Base-by-base conservation (phyloP, 2,888 invertebrate genomes). In the Cabera pusaria region DNA sequence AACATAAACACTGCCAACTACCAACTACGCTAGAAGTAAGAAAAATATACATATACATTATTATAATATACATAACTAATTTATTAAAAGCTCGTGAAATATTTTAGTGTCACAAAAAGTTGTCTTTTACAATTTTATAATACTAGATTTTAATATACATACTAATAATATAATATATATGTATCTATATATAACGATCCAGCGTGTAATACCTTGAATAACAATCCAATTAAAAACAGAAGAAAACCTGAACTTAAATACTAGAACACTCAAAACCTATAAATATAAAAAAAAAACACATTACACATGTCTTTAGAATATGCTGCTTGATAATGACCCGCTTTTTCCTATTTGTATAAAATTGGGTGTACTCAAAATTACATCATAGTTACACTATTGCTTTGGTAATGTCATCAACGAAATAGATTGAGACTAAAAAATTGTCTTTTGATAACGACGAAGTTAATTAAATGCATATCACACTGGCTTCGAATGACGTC, bases 21-120 rank as follows among this genome's bases (percentile, higher is more conserved):
- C 35, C 52, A 54, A 76, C 59, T 44, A 56, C 79, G 58, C 75
- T 85, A 84, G 64, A 72, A 78, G 84, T 87, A 87, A 81, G 80
- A 86, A 87, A 87, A 87, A 87, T 86, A 87, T 83, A 86, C 79
- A 65, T 53, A 59, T 49, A 53, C 78, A 62, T 51, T 49, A 49
- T 70, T 59, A 35, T 54, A 54, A 67, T 68, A 64, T 60, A 78
- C 18, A 25, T 41, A 41, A 82, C 77, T 81, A 82, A 79, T 77
- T 76, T 72, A 82, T 76, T 73, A 74, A 83, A 87, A 87, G 87
- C 87, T 87, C 87, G 73, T 84, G 85, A 82, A 79, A 73, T 72
- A 70, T 76, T 73, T 56, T 56, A 64, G 68, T 72, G 73, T 84
- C 72, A 81, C 72, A 77, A 78, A 47, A 81, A 74, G 72, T 78